Evolutionary conservation across 2,113 vertebrate species (phyloP).

Genomic region (Fregetta grallaria): DNA sequence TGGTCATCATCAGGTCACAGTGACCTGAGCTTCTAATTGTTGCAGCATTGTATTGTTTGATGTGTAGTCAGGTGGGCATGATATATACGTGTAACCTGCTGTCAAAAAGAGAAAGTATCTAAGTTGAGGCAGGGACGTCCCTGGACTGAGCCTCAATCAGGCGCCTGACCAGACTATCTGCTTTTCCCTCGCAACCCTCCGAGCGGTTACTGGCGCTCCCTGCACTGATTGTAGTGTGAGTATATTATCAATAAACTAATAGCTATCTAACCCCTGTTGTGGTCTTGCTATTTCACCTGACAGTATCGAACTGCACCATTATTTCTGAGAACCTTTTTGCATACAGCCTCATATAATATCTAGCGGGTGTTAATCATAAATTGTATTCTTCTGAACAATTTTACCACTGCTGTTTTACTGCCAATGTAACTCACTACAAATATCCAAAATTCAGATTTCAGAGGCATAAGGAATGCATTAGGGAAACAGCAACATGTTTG

Average conservation of each 20-base stretch:
- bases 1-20: neutral
- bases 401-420: neutral
- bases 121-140: neutral
- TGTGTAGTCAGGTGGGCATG: neutral
- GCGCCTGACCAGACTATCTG: fast-evolving
- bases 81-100: neutral
- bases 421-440: neutral
- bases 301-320: fast-evolving
- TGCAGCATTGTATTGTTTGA: neutral
- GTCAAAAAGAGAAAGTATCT: neutral
- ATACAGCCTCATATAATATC: neutral
- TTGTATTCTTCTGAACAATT: neutral
- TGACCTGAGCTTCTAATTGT: neutral
- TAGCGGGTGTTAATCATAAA: neutral
- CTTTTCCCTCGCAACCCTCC: neutral
- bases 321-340: neutral
- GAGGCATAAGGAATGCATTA: neutral
- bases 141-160: neutral
- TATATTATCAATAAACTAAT: slow-evolving; percentile 30
- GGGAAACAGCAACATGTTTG: neutral
- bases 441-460: neutral
- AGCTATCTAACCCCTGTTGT: neutral
- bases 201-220: neutral
- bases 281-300: neutral
- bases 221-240: neutral